Percentiles rank a stretch among this genome's conserved stretches.
These are phyloP conservation scores for Carcina quercana DNA, from an alignment of 2,888 invertebrate species.

Conservation along the genomic window DNA sequence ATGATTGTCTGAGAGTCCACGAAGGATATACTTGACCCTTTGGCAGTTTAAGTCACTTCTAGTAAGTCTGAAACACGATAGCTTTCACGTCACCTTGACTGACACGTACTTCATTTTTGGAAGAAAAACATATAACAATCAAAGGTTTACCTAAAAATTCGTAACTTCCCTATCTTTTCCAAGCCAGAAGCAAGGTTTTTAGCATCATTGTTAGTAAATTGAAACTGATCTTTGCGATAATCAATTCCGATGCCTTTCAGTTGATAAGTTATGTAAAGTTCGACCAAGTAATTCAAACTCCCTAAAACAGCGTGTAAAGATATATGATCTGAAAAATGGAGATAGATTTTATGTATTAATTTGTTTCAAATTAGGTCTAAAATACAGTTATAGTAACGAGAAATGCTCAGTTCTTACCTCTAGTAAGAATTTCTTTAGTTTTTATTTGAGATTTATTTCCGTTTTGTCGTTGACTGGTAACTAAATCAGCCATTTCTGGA, in stretches of 20 bases:
- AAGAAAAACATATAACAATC: too few relatives aligned
- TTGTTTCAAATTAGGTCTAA: slow-evolving; percentile 3
- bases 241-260: slow-evolving; percentile 44
- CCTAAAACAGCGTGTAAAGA: slow-evolving; percentile 65
- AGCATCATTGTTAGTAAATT: slow-evolving; percentile 65
- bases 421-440: slow-evolving; percentile 32
- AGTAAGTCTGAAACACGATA: slow-evolving; percentile 56
- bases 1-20: slow-evolving; percentile 48
- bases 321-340: slow-evolving; percentile 55
- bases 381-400: too few relatives aligned
- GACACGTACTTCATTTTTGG: too few relatives aligned
- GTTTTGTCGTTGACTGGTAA: slow-evolving; percentile 45
- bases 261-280: slow-evolving; percentile 60
- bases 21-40: slow-evolving; percentile 55
- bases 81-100: too few relatives aligned
- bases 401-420: too few relatives aligned
- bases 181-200: slow-evolving; percentile 57
- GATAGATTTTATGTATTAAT: not conserved
- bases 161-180: slow-evolving; percentile 52
- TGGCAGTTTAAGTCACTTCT: slow-evolving; percentile 64
- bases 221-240: slow-evolving; percentile 62
- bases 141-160: slow-evolving; percentile 47
- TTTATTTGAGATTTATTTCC: slow-evolving; percentile 28
- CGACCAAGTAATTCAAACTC: slow-evolving; percentile 52
- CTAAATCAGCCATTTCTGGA: slow-evolving; percentile 59